A percentile compares a stretch with the other conserved stretches of the same genome.
phyloP scores from a whole-genome alignment of 2,888 invertebrate species.

The Eupithecia dodoneata region DNA sequence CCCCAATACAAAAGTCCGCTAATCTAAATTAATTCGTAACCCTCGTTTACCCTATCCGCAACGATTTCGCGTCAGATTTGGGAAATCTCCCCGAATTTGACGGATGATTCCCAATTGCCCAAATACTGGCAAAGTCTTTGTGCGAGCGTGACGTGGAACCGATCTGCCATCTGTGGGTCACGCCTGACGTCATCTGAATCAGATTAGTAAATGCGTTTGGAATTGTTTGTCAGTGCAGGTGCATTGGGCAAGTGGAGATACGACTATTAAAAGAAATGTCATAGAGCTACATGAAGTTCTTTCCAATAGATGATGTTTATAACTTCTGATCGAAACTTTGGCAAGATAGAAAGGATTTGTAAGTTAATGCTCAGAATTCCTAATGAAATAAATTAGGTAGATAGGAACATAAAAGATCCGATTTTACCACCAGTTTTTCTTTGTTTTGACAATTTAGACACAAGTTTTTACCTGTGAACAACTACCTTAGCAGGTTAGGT shows the following conservation, averaged over 20 bases:
- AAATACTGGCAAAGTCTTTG: conserved; percentile 40
- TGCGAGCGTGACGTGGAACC: conserved; percentile 50
- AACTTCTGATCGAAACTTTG: too few species aligned
- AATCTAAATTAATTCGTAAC: conserved; percentile 41
- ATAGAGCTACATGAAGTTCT: not conserved
- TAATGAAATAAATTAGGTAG: not conserved
- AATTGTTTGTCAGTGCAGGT: conserved; percentile 62
- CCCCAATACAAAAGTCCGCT: conserved; percentile 1
- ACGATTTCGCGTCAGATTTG: conserved; percentile 68
- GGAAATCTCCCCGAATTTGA: conserved; percentile 69
- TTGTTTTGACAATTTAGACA: too few species aligned
- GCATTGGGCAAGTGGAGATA: conserved; percentile 47
- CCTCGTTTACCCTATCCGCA: conserved; percentile 60
- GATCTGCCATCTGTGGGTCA: conserved; percentile 69
- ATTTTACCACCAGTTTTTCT: too few species aligned
- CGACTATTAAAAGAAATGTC: not conserved
- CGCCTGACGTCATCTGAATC: conserved; percentile 67
- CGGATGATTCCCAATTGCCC: conserved; percentile 64
- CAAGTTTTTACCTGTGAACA: too few species aligned
- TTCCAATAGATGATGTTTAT: too few species aligned
- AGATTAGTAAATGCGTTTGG: conserved; percentile 60
- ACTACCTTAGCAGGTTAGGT: too few species aligned
- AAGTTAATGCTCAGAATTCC: not conserved
- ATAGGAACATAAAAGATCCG: too few species aligned
- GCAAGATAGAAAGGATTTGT: too few species aligned